A percentile compares a stretch with the other conserved stretches of the same genome.
phyloP scores from a whole-genome alignment of 2,113 vertebrate species.

The Osmerus mordax region DNA sequence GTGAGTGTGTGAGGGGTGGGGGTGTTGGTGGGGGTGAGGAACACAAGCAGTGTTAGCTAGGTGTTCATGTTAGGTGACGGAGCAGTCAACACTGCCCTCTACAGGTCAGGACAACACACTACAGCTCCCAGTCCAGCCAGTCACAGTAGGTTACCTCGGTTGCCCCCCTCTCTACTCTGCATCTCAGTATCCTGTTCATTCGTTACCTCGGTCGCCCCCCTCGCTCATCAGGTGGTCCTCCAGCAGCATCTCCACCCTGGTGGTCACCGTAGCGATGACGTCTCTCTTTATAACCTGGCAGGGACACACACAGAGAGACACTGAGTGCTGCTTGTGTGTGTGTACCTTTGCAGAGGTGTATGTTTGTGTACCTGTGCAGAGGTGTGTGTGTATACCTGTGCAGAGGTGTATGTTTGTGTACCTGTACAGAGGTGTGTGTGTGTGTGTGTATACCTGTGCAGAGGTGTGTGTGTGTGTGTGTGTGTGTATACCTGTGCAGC shows the following conservation, averaged over 20 bases:
- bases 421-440: neutral
- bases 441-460: no score
- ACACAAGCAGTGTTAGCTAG: no score
- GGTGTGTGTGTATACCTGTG: neutral
- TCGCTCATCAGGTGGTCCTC: conserved; percentile 82
- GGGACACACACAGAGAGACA: neutral
- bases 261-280: conserved; percentile 81
- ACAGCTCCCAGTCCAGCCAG: no score
- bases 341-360: neutral
- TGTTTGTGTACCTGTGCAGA: neutral
- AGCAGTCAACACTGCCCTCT: no score
- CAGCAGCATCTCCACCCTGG: conserved; percentile 85
- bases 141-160: conserved; percentile 12
- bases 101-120: no score
- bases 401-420: neutral
- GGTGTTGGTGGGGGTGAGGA: no score
- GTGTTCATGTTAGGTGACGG: no score
- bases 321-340: no score
- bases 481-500: conserved; percentile 81
- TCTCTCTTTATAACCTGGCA: conserved; percentile 90
- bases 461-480: neutral
- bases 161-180: conserved; percentile 25
- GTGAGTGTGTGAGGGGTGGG: no score
- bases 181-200: neutral
- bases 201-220: conserved; percentile 35